Percentiles rank a stretch among this genome's conserved stretches.
Conservation (phyloP, 2,888 invertebrate species). For the Salpingus planirostris region DNA sequence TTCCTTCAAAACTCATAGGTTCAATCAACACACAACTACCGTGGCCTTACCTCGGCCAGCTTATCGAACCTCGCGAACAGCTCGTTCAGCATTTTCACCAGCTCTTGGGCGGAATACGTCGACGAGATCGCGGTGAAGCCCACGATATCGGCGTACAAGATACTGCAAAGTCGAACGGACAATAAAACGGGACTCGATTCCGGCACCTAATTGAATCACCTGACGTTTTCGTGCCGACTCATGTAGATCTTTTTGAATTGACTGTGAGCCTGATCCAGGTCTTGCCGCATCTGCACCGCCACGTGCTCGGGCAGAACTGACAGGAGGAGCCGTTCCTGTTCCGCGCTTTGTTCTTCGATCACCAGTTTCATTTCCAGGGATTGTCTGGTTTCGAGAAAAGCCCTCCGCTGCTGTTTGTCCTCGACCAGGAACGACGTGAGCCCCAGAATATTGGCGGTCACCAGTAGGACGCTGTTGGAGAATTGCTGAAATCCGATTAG, state of each 20-base stretch:
- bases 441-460: conserved; percentile 69
- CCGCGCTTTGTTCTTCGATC: conserved; percentile 88
- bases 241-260: conserved; percentile 97
- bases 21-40: not conserved
- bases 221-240: conserved; percentile 94
- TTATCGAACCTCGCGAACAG: conserved; percentile 92
- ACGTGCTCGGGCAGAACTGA: conserved; percentile 95
- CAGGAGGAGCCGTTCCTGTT: conserved; percentile 84
- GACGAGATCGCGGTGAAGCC: conserved; percentile 96
- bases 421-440: conserved; percentile 62
- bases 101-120: conserved; percentile 89
- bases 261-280: conserved; percentile 82
- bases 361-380: conserved; percentile 86
- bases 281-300: conserved; percentile 92
- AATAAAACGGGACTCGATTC: not conserved
- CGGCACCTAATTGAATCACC: conserved; percentile 44
- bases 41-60: conserved; percentile 59
- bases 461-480: conserved; percentile 60
- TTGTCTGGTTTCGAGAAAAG: conserved; percentile 83
- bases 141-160: conserved; percentile 95
- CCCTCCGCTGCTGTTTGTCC: conserved; percentile 79
- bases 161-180: conserved; percentile 59
- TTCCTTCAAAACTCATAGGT: not conserved
- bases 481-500: too few species aligned
- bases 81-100: conserved; percentile 92